Evolutionary conservation across 2,113 vertebrate species (phyloP), one percentile per base, ranked within the genome.

Genomic region (Chaenocephalus aceratus): DNA sequence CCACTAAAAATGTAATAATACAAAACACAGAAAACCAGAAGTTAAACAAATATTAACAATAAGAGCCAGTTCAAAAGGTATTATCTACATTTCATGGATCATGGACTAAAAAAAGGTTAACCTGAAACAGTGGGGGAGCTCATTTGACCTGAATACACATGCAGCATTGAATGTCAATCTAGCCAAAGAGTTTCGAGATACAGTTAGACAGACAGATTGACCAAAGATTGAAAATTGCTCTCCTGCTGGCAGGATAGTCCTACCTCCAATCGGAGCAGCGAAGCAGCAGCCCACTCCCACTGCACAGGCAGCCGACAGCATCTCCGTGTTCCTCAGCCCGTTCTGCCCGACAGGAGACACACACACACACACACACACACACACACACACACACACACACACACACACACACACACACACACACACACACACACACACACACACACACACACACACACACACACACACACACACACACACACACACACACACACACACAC

Each of bases 211-310:
- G 36, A 72, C 36, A 51, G 49, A 59, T 14, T 71, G 60, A 73
- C 61, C 53, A 66, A 30, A 81, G 46, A 64, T 2, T 76, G 62
- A 59, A 62, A 70, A 48, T 49, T 1, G 2, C 21, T 65, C 26
- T 57, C 46, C 68, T 71, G 21, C 26, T 18, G 26, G 57, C 3
- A 1, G 4, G 46, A 52, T 83, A 57, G 94, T 95, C 95, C 97
- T 96, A 99, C 98, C 98, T 96, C 98, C 98, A 0, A 99, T 99
- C 7, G 98, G 98, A 0, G 98, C 98, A 0, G 98, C 98, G 0
- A 99, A 99, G 91, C 98, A 99, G 94, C 98, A 99, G 82, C 98
- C 98, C 1, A 99, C 97, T 10, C 98, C 98, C 4, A 99, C 98
- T 0, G 98, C 98, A 0, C 98, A 99, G 59, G 98, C 98, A 0